Evolutionary conservation across 2,797 vertebrate genomes (phyloP).

Genomic region (Myotis myotis): DNA sequence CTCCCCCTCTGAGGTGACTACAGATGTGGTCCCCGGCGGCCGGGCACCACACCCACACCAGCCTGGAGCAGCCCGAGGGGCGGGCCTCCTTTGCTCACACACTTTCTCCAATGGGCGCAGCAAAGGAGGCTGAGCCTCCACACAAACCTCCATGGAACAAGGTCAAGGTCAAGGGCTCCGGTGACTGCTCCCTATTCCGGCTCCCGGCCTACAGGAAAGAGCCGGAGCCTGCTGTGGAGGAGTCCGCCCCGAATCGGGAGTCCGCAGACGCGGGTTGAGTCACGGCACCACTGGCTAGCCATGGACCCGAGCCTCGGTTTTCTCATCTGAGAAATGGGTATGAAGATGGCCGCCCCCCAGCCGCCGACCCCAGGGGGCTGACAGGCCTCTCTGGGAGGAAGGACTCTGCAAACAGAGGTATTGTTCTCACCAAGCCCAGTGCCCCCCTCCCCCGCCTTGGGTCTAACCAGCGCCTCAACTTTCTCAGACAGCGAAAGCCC

Average conservation of each 20-base stretch:
- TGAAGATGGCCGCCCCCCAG: neutral
- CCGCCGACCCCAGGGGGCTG: accelerated
- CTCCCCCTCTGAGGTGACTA: neutral
- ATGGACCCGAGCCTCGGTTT: neutral
- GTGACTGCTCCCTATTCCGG: neutral
- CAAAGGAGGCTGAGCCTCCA: neutral
- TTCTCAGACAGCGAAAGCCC: neutral
- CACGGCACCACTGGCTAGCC: neutral
- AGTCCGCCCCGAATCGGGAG: neutral
- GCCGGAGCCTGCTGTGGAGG: neutral
- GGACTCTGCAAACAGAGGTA: neutral
- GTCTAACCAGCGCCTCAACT: neutral
- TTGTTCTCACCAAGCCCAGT: neutral
- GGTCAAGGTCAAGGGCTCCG: neutral
- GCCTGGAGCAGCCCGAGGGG: neutral
- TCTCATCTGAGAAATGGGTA: neutral
- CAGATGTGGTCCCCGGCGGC: neutral
- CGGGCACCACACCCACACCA: neutral
- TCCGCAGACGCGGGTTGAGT: neutral
- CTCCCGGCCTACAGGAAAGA: neutral
- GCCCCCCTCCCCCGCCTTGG: neutral
- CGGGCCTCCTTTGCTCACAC: neutral
- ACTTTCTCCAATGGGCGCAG: neutral
- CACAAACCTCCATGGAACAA: neutral
- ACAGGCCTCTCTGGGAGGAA: neutral